Evolutionary conservation across 2,113 vertebrate species (phyloP).

Genomic region (Erythrolamprus reginae): DNA sequence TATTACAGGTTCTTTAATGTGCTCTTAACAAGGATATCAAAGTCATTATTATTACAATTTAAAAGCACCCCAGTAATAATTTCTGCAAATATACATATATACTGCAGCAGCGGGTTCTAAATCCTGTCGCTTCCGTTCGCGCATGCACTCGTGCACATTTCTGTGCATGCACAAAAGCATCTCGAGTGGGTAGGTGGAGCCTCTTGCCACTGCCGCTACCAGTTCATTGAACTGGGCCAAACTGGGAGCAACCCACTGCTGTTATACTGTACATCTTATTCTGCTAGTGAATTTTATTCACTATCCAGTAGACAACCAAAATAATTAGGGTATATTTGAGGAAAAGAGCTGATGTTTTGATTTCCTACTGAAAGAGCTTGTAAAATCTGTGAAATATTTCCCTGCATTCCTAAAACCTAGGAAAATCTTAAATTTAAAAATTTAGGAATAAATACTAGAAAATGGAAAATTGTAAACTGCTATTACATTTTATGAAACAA

Average conservation of each 20-base stretch:
- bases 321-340: not conserved
- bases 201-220: no score
- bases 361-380: not conserved
- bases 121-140: no score
- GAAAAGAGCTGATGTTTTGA: not conserved
- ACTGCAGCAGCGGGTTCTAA: no score
- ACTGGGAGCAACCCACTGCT: no score
- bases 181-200: no score
- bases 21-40: conserved; percentile 47
- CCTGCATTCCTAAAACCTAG: not conserved
- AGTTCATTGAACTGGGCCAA: no score
- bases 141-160: no score
- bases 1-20: conserved; percentile 40
- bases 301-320: not conserved
- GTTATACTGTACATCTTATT: not conserved
- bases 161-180: no score
- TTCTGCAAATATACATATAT: conserved; percentile 46
- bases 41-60: conserved; percentile 37
- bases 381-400: not conserved
- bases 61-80: conserved; percentile 18
- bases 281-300: not conserved
- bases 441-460: not conserved
- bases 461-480: not conserved
- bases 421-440: not conserved
- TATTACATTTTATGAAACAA: not conserved